These are phyloP conservation scores for Sisyra terminalis DNA, from an alignment of 2,888 invertebrate species.

Conservation along the genomic window DNA sequence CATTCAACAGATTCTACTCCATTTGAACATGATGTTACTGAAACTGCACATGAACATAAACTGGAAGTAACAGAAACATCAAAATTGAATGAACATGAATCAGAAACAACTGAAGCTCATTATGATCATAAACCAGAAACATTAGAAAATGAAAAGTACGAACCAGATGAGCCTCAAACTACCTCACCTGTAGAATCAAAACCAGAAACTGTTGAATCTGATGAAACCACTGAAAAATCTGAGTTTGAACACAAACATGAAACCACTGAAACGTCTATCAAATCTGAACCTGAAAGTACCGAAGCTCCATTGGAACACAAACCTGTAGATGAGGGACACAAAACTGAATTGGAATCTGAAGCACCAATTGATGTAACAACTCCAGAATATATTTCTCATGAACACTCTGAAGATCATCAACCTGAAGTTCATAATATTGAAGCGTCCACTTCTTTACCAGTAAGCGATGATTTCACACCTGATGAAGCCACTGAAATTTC, in stretches of 20 bases:
- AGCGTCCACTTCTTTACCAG: constrained; percentile 8
- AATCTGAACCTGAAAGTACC: constrained; percentile 9
- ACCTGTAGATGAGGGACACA: constrained; percentile 6
- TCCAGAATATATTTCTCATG: not conserved
- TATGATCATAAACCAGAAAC: constrained; percentile 4
- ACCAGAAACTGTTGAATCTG: constrained; percentile 9
- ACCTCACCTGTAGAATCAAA: constrained; percentile 1
- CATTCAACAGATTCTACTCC: not conserved
- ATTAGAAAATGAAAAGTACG: not conserved
- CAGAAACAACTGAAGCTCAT: not conserved
- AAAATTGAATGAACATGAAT: not conserved
- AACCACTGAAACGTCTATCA: constrained; percentile 8
- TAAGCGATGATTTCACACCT: constrained; percentile 6
- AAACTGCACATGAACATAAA: not conserved
- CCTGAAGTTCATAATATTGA: constrained; percentile 5
- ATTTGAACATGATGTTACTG: not conserved
- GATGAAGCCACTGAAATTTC: constrained; percentile 9
- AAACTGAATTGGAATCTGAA: constrained; percentile 8
- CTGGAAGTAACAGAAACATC: not conserved
- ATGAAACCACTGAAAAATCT: constrained; percentile 9
- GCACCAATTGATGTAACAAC: constrained; percentile 2
- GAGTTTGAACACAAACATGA: constrained; percentile 9
- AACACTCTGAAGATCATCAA: constrained; percentile 6
- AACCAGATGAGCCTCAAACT: not conserved
- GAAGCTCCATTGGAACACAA: constrained; percentile 1